Conservation (phyloP, 2,888 invertebrate genomes). For the Brenthis ino region DNA sequence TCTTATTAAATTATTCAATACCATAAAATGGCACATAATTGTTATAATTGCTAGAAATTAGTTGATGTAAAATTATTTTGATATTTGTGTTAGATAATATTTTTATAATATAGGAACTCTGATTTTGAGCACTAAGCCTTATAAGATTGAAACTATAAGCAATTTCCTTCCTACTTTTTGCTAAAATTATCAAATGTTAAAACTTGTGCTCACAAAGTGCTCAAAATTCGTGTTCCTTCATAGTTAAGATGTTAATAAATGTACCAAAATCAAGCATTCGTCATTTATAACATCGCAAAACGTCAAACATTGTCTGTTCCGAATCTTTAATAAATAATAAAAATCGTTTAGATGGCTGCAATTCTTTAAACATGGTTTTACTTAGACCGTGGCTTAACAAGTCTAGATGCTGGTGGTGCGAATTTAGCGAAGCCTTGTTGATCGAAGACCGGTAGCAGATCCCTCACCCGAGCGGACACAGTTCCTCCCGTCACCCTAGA, state of each 20-base stretch:
- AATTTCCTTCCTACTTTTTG: too few species aligned
- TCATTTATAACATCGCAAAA: too few species aligned
- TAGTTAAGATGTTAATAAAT: too few species aligned
- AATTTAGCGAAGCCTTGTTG: slow-evolving; percentile 92
- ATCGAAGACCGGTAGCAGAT: slow-evolving; percentile 91
- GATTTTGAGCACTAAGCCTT: too few species aligned
- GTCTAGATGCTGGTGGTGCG: slow-evolving; percentile 90
- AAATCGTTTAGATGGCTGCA: background rate
- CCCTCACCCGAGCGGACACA: slow-evolving; percentile 86
- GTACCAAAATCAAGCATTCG: too few species aligned
- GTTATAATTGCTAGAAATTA: slow-evolving; percentile 8
- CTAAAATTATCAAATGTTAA: background rate
- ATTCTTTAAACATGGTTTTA: slow-evolving; percentile 8
- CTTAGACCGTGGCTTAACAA: slow-evolving; percentile 84
- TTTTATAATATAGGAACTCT: too few species aligned
- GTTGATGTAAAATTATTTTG: background rate
- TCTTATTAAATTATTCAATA: background rate
- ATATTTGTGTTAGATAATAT: background rate
- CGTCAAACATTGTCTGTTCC: too few species aligned
- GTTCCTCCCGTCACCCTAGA: slow-evolving; percentile 85
- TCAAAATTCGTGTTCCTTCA: background rate
- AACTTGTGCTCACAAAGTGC: background rate
- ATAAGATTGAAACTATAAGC: too few species aligned
- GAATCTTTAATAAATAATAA: too few species aligned
- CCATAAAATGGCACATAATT: slow-evolving; percentile 1